Base-by-base conservation (phyloP, 2,888 invertebrate genomes). In the Caenorhabditis uteleia region DNA sequence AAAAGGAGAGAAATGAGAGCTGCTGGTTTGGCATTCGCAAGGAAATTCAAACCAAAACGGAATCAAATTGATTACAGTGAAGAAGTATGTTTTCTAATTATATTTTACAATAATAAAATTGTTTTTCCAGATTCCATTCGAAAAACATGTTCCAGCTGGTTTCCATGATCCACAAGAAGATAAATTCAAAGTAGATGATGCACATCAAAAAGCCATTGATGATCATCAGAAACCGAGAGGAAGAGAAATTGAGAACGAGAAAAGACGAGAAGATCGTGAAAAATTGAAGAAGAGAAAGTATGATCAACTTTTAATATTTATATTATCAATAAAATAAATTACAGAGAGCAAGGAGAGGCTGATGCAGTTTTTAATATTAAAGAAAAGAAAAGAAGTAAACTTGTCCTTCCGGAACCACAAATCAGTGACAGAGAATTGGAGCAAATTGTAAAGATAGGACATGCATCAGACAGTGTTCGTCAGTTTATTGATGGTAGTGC, bases 1-100 rank as follows among this genome's bases (percentile, higher is more conserved):
- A 99, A 99, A 85, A 88, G 95, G n/a, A 87, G 98, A 36, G 98
- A 99, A 85, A 86, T 99, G 39, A 89, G 95, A 74, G 97, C 97
- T 65, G 98, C 98, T 20, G 98, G 98, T 5, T 95, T 99, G 44
- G 61, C 69, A 18, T 71, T 70, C 18, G 76, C 74, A 16, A 83
- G 84, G 78, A 74, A 65, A 42, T 66, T 67, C 40, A 68, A 69
- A 20, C 57, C 65, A n/a, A 83, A 83, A 75, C 47, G 58, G 21
- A 78, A 75, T 33, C 60, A 61, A 21, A 64, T 99, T 4, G 93
- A 98, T 84, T 99, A 97, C 86, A 95, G 95, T 84, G 89, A 91
- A 0, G 98, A 99, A 86, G 91, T 98, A 76, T 95, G 50, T 20
- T 31, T 26, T 21, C 14, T 40, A 23, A 20, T 25, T 18, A 50